Evolutionary conservation across 2,113 vertebrate species (phyloP).

Genomic region (Pitta sordida): DNA sequence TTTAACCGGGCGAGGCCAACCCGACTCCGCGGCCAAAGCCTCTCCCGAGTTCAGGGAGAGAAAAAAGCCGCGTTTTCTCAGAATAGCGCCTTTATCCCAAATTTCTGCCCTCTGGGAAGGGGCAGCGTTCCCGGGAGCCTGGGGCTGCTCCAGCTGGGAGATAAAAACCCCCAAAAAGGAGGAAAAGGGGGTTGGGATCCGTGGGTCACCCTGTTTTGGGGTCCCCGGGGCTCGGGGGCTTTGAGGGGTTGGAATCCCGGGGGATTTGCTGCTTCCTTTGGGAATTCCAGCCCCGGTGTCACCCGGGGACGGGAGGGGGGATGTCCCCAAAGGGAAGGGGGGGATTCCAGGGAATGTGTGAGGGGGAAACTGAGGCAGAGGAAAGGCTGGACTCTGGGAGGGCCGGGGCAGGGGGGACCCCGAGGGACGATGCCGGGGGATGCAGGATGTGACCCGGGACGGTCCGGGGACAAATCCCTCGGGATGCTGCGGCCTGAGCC

Average conservation of each 20-base stretch:
- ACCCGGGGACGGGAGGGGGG: accelerated
- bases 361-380: neutral
- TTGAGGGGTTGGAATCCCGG: accelerated
- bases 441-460: accelerated
- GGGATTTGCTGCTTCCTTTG: neutral
- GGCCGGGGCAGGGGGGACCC: neutral
- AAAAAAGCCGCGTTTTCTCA: neutral
- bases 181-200: accelerated
- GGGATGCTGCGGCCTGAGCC: accelerated
- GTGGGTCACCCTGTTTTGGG: neutral
- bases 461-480: accelerated
- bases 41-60: neutral
- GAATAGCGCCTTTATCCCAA: neutral
- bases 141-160: neutral
- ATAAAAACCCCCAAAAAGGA: neutral
- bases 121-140: neutral
- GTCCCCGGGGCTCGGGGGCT: neutral
- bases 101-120: accelerated
- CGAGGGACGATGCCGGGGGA: neutral
- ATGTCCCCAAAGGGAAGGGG: neutral
- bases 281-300: neutral
- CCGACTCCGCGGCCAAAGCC: neutral
- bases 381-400: neutral
- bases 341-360: accelerated
- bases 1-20: neutral